Base-by-base conservation (phyloP, 2,888 invertebrate genomes). In the Polyploca ridens region DNA sequence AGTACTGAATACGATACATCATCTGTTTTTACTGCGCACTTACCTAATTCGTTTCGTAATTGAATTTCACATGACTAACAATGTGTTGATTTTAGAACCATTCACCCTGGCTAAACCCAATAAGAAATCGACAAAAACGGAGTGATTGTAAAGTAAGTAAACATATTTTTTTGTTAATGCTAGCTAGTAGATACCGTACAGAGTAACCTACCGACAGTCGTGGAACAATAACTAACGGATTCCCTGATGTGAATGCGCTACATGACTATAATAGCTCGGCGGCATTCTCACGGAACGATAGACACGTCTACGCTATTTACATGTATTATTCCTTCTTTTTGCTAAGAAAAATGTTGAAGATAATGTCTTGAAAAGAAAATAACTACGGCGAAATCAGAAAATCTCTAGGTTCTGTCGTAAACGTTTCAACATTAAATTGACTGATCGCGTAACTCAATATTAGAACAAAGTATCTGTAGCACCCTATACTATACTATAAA, bases 261-360 rank as follows among this genome's bases (percentile, higher is more conserved):
- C 77, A 74, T 75, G 74, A 69, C 74, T 78, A 76, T 85, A 87
- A 88, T 87, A 84, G 78, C 85, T 75, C 81, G 80, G 69, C 82
- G 80, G 81, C 86, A 86, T 85, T 89, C 89, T 89, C 86, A 85
- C 82, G 89, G 88, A 88, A 90, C 90, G 88, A 76, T 88, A 88
- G 79, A 83, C 87, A 85, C 86, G 80, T 80, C 82, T 84, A 74
- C 75, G 72, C 76, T 80, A 83, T 83, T 82, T 81, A 77, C 79
- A 84, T 75, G 78, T 41, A 61, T 81, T 79, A 76, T 75, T 72
- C 78, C 71, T 78, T 75, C 75, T 75, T 76, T 73, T 70, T 71
- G 68, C 64, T 62, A 60, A 68, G 66, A 69, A 69, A 68, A 54
- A 54, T 54, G 19, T 54, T 54, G 70, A 64, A 65, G 70, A 72